Base-by-base conservation (phyloP, 2,113 vertebrate species). In the Tachysurus vachellii region DNA sequence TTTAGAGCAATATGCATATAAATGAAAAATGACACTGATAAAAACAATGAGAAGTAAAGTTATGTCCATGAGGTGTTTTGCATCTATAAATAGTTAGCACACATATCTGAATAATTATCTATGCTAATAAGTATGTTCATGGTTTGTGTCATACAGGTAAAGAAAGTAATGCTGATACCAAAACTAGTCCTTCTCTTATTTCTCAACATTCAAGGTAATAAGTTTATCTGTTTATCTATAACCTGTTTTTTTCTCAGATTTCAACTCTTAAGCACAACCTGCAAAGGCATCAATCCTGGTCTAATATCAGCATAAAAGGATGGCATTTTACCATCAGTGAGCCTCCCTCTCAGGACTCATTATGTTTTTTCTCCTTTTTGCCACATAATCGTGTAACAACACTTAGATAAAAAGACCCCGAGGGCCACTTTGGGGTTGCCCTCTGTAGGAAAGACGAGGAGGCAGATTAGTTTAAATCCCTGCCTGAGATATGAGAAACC, bases 371-470 rank as follows among this genome's bases (percentile, higher is more conserved):
- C 47, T 73, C 36, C 19, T 11, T 73, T 73, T 73, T 23, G 36
- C 70, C 28, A 70, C n/a, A 83, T 16, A 56, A 53, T 19, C 57
- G 19, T 88, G 50, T 86, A 59, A 86, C 31, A 86, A 17, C 11
- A 31, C 31, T 26, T 6, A 57, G 44, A 57, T 82, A 77, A 68
- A 54, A 23, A 82, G 82, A 68, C 80, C 73, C 54, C 77, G 84
- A 83, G 80, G 50, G 26, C 44, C 70, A 66, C 68, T 77, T 57
- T 54, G 50, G 54, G 31, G 26, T 26, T 66, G 54, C 31, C 14
- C 13, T 14, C 16, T 59, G 42, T 53, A 84, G 28, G 62, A 44
- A 84, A 73, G n/a, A 54, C 77, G 57, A 47, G 31, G 5, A 23
- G 11, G 19, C 14, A 70, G 66, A 36, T 75, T 26, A 42, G 11